phyloP scores from a whole-genome alignment of 2,888 invertebrate species.

The Platycnemis pennipes region DNA sequence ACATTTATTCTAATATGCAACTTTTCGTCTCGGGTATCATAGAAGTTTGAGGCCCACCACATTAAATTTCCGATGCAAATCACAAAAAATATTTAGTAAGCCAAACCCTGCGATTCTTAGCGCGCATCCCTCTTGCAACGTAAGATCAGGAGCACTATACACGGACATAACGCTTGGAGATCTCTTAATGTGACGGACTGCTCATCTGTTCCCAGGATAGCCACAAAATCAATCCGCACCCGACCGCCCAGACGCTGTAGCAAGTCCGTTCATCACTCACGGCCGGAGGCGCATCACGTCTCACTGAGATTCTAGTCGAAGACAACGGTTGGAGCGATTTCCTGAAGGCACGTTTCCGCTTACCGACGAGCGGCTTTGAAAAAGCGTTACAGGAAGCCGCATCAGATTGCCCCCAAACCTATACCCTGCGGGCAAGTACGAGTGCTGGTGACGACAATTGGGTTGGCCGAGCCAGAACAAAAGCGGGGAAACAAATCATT shows the following conservation, averaged over 20 bases:
- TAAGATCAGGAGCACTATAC: not conserved
- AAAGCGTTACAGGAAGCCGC: not conserved
- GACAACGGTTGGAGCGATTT: not conserved
- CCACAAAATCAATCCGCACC: not conserved
- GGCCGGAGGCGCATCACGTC: not conserved
- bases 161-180: not conserved
- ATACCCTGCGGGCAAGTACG: not conserved
- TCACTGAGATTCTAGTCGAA: not conserved
- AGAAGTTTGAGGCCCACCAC: too few relatives aligned
- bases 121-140: not conserved
- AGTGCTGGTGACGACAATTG: not conserved
- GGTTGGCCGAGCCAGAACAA: not conserved
- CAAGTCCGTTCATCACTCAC: not conserved
- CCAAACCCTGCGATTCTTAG: too few relatives aligned
- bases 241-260: not conserved
- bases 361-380: not conserved
- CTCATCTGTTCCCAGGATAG: not conserved
- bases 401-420: not conserved
- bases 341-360: constrained; percentile 16
- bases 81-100: too few relatives aligned
- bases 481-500: not conserved
- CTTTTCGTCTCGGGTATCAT: too few relatives aligned
- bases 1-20: too few relatives aligned
- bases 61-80: too few relatives aligned
- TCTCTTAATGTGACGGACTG: too few relatives aligned